phyloP scores from a whole-genome alignment of 2,113 vertebrate genomes.

The Triplophysa tibetana region DNA sequence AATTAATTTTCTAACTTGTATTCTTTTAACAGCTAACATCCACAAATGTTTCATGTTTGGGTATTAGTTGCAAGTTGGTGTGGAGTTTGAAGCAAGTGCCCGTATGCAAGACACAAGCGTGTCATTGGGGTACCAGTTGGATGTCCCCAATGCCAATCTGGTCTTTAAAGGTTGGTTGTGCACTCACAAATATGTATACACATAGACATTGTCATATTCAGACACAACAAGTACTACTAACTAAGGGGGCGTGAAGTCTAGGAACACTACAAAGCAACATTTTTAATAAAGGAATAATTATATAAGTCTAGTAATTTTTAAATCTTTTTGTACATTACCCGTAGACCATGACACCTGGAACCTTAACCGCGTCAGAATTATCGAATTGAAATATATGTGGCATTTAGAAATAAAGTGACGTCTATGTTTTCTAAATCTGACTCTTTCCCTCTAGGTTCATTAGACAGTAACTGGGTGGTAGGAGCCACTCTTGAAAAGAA shows the following conservation, averaged over 20 bases:
- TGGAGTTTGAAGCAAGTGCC: constrained; percentile 84
- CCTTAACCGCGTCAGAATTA: too few relatives aligned
- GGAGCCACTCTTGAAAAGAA: constrained; percentile 87
- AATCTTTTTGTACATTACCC: too few relatives aligned
- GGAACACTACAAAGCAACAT: too few relatives aligned
- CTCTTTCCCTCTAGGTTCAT: constrained; percentile 71
- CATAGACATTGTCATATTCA: too few relatives aligned
- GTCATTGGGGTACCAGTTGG: constrained; percentile 86
- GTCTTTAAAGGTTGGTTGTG: constrained; percentile 81
- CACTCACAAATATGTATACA: not conserved
- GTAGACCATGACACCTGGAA: too few relatives aligned
- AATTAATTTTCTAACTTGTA: not conserved
- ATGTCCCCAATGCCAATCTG: constrained; percentile 85
- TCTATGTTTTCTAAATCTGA: not conserved
- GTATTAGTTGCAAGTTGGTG: constrained; percentile 82
- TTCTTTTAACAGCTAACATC: not conserved
- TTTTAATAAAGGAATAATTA: too few relatives aligned
- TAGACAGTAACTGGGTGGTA: constrained; percentile 88
- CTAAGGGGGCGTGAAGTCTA: too few relatives aligned
- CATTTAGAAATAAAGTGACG: too few relatives aligned
- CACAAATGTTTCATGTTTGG: not conserved
- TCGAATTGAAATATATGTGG: too few relatives aligned
- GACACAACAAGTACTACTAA: too few relatives aligned
- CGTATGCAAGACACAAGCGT: constrained; percentile 86
- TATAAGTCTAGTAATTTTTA: too few relatives aligned